These are phyloP conservation scores for Passerculus sandwichensis DNA, from an alignment of 2,797 vertebrate species.

Conservation along the genomic window DNA sequence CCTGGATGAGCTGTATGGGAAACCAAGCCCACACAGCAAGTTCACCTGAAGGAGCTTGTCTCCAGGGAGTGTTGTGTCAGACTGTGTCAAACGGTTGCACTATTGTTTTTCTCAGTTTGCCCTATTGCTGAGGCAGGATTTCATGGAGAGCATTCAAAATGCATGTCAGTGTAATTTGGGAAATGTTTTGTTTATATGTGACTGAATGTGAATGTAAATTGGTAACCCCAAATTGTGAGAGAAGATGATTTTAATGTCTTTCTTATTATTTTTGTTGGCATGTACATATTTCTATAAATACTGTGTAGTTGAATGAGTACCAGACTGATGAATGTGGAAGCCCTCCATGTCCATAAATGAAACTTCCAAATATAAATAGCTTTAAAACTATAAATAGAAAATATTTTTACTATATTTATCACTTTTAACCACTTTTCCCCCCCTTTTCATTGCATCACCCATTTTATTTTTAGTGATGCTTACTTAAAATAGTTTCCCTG, in stretches of 20 bases:
- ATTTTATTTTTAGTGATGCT: slow-evolving; percentile 53
- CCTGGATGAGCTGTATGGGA: background rate
- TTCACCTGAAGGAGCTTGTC: background rate
- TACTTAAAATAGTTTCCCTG: slow-evolving; percentile 43
- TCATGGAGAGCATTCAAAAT: background rate
- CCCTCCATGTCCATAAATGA: background rate
- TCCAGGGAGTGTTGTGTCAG: background rate
- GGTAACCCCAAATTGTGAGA: background rate
- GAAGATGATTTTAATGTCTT: background rate
- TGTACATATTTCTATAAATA: background rate
- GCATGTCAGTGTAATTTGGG: background rate
- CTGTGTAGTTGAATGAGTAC: background rate
- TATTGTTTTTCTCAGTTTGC: background rate
- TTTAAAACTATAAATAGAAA: slow-evolving; percentile 18
- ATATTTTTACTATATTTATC: slow-evolving; percentile 17
- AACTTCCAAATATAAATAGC: slow-evolving; percentile 37
- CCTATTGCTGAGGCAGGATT: background rate
- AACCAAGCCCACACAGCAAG: background rate
- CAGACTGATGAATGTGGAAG: background rate
- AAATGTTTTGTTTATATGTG: background rate
- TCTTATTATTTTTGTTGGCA: background rate
- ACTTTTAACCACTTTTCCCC: background rate
- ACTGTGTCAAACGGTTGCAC: background rate
- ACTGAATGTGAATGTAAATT: background rate
- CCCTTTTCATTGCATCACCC: background rate